phyloP scores from a whole-genome alignment of 1,140 invertebrate genomes.

The Teleogryllus occipitalis region DNA sequence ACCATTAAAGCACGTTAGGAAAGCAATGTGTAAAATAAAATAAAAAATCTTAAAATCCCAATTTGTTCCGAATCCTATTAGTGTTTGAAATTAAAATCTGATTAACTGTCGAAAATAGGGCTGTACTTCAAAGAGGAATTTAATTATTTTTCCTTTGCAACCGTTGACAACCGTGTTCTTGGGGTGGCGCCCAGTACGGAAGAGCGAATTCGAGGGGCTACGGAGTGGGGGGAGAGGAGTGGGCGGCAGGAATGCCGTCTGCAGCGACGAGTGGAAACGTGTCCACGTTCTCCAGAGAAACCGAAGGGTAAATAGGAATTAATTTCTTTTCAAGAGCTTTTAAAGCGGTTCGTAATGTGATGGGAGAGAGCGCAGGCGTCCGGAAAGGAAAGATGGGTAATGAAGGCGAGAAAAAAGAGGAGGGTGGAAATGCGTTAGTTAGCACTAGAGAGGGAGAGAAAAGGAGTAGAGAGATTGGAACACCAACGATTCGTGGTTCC shows the following conservation, averaged over 20 bases:
- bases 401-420: too few relatives aligned
- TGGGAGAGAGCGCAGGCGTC: neutral
- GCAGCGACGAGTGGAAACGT: neutral
- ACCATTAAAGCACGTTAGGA: neutral
- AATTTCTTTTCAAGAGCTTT: conserved; percentile 9
- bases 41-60: neutral
- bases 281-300: neutral
- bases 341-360: neutral
- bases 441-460: too few relatives aligned
- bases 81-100: conserved; percentile 35
- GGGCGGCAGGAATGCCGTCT: too few relatives aligned
- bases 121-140: conserved; percentile 36
- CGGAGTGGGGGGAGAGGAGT: neutral
- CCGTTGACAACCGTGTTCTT: neutral
- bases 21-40: neutral
- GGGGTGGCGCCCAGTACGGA: neutral
- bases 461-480: too few relatives aligned
- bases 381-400: neutral
- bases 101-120: conserved; percentile 36
- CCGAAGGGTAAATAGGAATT: conserved; percentile 13
- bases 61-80: conserved; percentile 10
- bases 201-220: neutral
- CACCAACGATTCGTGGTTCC: too few relatives aligned
- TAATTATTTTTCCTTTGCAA: conserved; percentile 32
- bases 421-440: too few relatives aligned